phyloP scores from a whole-genome alignment of 2,113 vertebrate species.

The Tinamus guttatus region DNA sequence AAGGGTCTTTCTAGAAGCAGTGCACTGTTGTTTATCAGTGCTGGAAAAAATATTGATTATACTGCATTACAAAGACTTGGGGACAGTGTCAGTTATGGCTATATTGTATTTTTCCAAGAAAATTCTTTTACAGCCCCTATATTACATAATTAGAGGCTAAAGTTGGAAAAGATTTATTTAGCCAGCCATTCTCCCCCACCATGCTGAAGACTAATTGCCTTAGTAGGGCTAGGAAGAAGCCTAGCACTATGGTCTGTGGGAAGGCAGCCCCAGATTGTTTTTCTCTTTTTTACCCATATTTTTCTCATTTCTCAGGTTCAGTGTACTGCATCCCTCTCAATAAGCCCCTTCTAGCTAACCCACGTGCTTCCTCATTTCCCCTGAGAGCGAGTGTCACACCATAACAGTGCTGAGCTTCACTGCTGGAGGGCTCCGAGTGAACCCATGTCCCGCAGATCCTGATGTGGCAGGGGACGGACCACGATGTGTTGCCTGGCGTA shows the following conservation, averaged over 20 bases:
- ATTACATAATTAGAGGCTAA: not conserved
- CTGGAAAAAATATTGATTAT: not conserved
- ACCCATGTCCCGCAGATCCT: not conserved
- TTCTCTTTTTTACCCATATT: not conserved
- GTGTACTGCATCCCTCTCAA: not conserved
- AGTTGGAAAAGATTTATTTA: not conserved
- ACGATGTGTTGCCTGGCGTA: accelerated
- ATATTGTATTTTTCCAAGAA: not conserved
- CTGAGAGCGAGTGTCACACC: not conserved
- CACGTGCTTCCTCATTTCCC: accelerated
- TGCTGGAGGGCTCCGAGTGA: not conserved
- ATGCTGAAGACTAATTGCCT: not conserved
- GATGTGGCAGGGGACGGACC: not conserved
- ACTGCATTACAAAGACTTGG: not conserved
- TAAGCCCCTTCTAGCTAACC: not conserved
- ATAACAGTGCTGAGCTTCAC: not conserved
- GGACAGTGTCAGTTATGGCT: not conserved
- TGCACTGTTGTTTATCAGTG: not conserved
- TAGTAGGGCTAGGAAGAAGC: not conserved
- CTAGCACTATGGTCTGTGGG: not conserved
- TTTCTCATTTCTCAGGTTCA: not conserved
- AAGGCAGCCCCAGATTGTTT: not conserved
- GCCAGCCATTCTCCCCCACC: not conserved
- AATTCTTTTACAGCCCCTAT: not conserved
- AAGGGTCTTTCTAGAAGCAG: not conserved